Evolutionary conservation across 2,797 vertebrate genomes (phyloP), one percentile per base, ranked within the genome.

Genomic region (Artibeus lituratus): DNA sequence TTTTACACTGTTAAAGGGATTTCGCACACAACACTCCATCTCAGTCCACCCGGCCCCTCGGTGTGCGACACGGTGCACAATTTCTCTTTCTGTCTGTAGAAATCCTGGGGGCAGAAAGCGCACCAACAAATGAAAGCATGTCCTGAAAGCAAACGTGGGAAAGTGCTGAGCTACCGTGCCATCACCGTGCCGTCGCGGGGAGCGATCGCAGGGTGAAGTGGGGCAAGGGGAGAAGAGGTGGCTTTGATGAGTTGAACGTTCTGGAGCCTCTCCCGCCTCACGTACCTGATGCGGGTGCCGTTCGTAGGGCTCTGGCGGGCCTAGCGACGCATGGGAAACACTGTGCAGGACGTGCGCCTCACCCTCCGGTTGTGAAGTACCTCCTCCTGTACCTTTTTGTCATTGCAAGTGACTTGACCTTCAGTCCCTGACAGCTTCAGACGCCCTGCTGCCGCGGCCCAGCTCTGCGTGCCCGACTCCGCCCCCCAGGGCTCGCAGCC

Each of bases 351-450:
- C 10, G 35, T 15, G 10, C 39, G 22, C 21, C 0, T 15, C 2
- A 65, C 19, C 53, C 8, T 59, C 32, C 9, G 2, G 11, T 5
- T 0, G 0, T 2, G 21, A 10, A 3, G 39, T 4, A 2, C 3
- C 0, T 21, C 32, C 10, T 15, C 49, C 24, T 18, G 0, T 18
- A 9, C 4, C 2, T 55, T 11, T 7, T 1, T 22, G 0, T 32
- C 26, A 3, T 65, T 80, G 16, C 7, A n/a, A 49, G 59, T 22
- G 67, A 19, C 15, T 1, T n/a, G 26, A 53, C 5, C 21, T 53
- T 53, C 12, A n/a, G 11, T 32, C 7, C 53, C 35, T 51, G 74
- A n/a, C 35, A 14, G 4, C 3, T 39, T 55, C 26, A 57, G 76
- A 67, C 44, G 3, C 42, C 39, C 47, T 37, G 8, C 76, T 32